Evolutionary conservation across 2,113 vertebrate genomes (phyloP).

Genomic region (Patagioenas fasciata): DNA sequence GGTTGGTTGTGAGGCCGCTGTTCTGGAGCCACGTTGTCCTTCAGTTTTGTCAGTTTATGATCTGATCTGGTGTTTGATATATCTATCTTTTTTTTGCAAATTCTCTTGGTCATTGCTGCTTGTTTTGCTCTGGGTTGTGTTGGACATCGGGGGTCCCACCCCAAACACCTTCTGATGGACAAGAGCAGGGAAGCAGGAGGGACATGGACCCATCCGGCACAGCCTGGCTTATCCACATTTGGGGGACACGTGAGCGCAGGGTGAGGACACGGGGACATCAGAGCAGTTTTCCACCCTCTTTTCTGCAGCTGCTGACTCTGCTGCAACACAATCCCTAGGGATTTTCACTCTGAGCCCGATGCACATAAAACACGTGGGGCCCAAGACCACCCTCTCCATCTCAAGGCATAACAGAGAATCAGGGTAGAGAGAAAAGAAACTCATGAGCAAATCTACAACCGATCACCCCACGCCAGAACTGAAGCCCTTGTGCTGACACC

Average conservation of each 20-base stretch:
- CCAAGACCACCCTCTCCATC: background rate
- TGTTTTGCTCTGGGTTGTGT: rapidly evolving
- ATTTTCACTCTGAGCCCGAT: background rate
- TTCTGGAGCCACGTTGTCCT: background rate
- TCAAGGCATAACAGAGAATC: background rate
- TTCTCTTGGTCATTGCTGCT: background rate
- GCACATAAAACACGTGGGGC: rapidly evolving
- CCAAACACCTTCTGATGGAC: background rate
- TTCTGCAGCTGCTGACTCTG: background rate
- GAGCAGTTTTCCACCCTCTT: background rate
- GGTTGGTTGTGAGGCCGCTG: background rate
- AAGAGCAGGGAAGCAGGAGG: background rate
- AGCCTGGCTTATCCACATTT: rapidly evolving
- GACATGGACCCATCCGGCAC: background rate
- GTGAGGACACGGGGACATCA: background rate
- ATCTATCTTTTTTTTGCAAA: rapidly evolving
- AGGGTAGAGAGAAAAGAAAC: background rate
- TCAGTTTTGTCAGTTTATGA: background rate
- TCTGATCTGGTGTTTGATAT: background rate
- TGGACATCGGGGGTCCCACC: background rate
- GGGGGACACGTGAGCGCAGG: rapidly evolving
- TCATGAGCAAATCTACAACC: background rate
- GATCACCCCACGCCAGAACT: background rate
- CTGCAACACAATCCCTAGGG: background rate
- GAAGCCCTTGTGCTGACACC: background rate